Evolutionary conservation across 64 coral and sea anemone genomes (phyloP), one percentile per base, ranked within the genome.

Genomic region (Orbicella faveolata): DNA sequence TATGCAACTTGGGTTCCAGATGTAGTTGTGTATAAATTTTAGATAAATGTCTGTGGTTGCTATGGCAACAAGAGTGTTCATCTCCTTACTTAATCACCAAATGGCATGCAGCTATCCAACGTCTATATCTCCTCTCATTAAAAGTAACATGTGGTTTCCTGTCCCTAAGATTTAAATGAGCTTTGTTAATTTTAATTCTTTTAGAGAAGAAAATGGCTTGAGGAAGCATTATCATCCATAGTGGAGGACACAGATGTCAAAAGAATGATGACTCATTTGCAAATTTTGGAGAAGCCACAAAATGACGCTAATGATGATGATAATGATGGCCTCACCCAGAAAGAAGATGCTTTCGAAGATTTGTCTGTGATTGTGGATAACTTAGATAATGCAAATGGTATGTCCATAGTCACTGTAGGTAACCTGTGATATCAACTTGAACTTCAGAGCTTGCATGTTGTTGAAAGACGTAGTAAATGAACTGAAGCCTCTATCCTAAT

Each of bases 381-480:
- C 37, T 68, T 92, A 73, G 90, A 92, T 26, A 92, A 92, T 92
- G 90, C 90, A 54, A 92, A 92, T 74, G 90, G 90, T 92, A 41
- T 80, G 53, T 61, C 20, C 52, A 59, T 55, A 54, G 52, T 10
- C 2, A 25, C 17, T 68, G 23, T 3, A 25, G 0, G 2, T 20
- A 68, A 68, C 18, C 16, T 18, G 18, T 23, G 7, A 68, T 19
- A 21, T 21, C 17, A 67, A 2, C 2, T 41, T 41, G 4, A 41
- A 41, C 13, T 19, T 63, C 6, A 63, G 2, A 14, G 11, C 61
- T 63, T 63, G 61, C 19, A 19, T 13, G 61, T 13, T 63, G 2
- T 19, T 63, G 61, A 16, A 63, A 63, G 19, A 63, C 4, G 39
- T 4, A 41, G 4, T 41, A 41, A 41, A 41, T 41, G 39, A 41